Percentiles rank a stretch among this genome's conserved stretches.
These are phyloP conservation scores for Gryllus longicercus DNA, from an alignment of 2,888 invertebrate genomes.

Conservation along the genomic window DNA sequence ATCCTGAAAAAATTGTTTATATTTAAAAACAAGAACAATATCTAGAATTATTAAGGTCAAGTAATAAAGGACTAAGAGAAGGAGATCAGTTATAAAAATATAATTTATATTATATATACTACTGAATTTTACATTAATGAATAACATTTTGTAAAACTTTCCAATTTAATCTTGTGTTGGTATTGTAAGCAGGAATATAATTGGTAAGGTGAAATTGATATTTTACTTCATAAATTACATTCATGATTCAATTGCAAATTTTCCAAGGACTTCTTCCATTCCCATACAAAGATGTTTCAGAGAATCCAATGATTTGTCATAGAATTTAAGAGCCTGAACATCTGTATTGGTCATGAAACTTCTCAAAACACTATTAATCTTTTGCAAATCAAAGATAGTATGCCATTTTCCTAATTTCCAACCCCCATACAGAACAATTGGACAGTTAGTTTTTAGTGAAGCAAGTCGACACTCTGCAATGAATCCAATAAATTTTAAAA, in stretches of 20 bases:
- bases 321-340: constrained; percentile 30
- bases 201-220: too few species aligned
- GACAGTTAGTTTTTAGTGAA: constrained; percentile 46
- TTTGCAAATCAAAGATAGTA: constrained; percentile 50
- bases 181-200: too few species aligned
- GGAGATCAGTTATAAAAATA: too few species aligned
- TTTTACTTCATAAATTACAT: too few species aligned
- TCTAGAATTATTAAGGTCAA: too few species aligned
- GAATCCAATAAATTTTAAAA: constrained; percentile 62
- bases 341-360: constrained; percentile 29
- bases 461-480: constrained; percentile 60
- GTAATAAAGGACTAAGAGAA: too few species aligned
- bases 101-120: too few species aligned
- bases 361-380: constrained; percentile 47
- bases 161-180: too few species aligned
- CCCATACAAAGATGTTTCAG: not conserved
- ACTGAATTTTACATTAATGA: too few species aligned
- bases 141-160: too few species aligned
- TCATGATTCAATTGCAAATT: not conserved
- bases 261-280: not conserved
- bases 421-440: constrained; percentile 45
- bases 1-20: too few species aligned
- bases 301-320: constrained; percentile 22
- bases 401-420: constrained; percentile 51
- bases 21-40: too few species aligned